These are phyloP conservation scores for Drosophila mimetica DNA, from an alignment of 2,888 invertebrate genomes.

Conservation along the genomic window DNA sequence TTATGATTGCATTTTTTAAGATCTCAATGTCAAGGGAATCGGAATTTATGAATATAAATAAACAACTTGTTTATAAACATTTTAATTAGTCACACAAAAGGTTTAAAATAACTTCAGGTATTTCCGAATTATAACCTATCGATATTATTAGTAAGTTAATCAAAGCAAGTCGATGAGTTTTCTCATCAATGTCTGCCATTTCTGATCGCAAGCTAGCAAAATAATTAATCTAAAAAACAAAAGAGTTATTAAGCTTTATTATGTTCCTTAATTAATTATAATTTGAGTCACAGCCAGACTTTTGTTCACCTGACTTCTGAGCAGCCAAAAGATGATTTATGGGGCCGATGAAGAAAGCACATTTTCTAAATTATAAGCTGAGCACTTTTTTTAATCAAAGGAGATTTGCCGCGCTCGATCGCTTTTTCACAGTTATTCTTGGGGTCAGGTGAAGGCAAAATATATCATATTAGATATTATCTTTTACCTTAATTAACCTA, in stretches of 20 bases:
- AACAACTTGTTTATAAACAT: too few species aligned
- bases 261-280: constrained; percentile 16
- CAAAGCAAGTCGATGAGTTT: neutral
- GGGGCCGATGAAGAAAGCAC: constrained; percentile 12
- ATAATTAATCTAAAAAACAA: constrained; percentile 14
- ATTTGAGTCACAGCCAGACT: constrained; percentile 4
- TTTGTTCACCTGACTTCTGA: constrained; percentile 6
- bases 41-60: neutral
- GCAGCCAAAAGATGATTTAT: constrained; percentile 37
- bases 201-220: constrained; percentile 1
- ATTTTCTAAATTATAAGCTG: neutral
- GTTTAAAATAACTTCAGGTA: too few species aligned
- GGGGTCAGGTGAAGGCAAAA: neutral
- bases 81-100: too few species aligned
- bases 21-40: neutral
- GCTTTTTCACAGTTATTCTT: neutral
- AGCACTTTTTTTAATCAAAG: constrained; percentile 1
- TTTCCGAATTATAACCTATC: too few species aligned
- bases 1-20: neutral
- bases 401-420: neutral
- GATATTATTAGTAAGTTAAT: neutral
- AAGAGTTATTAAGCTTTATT: constrained; percentile 23
- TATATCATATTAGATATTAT: too few species aligned
- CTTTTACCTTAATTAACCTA: too few species aligned
- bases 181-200: neutral